Evolutionary conservation across 2,113 vertebrate species (phyloP), one percentile per base, ranked within the genome.

Genomic region (Grammomys surdaster): DNA sequence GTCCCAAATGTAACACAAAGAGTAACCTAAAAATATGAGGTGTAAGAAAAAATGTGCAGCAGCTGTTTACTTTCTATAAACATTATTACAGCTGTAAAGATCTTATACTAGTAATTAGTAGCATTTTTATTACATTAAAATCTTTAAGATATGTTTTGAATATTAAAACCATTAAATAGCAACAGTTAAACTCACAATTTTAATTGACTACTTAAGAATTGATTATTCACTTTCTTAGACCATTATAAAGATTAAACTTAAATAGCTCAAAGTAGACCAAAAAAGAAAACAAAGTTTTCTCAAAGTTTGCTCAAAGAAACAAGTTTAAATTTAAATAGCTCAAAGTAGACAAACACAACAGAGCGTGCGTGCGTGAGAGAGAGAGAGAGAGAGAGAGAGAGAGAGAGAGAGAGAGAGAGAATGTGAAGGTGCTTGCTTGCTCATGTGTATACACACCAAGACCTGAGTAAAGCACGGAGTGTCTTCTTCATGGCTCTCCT

Each of bases 151-250:
- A 40, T 58, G 54, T n/a, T 76, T 4, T 95, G 16, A 89, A 87
- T 46, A 93, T 40, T 60, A 82, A 82, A 76, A 78, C 6, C 67
- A 95, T 17, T 31, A 67, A 92, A 87, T 89, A 31, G 9, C 13
- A 51, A 56, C 58, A 91, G 58, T 91, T 80, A 81, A 70, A 90
- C 75, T 95, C 88, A 93, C 95, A 86, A 80, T 8, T 88, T 88
- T 92, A 54, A 54, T 28, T 88, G 36, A 80, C 28, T 75, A 72
- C 40, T 81, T 24, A 60, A n/a, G 22, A 58, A 81, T 13, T 54
- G 31, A 33, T 31, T 78, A 51, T 56, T 86, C 46, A 28, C 51
- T 67, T 73, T 76, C 36, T 56, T 5, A 96, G n/a, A 77, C 46
- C 17, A 89, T 36, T 76, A 75, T 88, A 28, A 92, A n/a, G 26